phyloP scores from a whole-genome alignment of 2,113 vertebrate genomes.

The Phylloscopus trochiloides region DNA sequence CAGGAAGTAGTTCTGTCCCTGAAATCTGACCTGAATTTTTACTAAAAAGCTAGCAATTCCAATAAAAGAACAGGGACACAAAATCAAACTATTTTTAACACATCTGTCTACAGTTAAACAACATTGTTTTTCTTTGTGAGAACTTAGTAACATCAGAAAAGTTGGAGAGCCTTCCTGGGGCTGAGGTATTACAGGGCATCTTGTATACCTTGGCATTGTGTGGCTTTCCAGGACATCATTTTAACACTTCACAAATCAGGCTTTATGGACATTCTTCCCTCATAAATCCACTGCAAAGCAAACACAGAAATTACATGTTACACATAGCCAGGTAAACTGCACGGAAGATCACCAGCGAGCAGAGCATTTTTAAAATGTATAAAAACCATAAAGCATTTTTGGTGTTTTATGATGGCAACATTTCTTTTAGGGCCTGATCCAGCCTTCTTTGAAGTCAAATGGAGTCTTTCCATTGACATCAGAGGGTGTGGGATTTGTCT shows the following conservation, averaged over 20 bases:
- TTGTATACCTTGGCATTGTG: constrained; percentile 54
- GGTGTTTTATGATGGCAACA: constrained; percentile 18
- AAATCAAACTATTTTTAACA: not conserved
- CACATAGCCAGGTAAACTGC: constrained; percentile 27
- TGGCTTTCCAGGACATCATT: constrained; percentile 49
- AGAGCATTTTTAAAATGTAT: not conserved
- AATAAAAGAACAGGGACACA: not conserved
- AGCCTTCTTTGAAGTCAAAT: constrained; percentile 43
- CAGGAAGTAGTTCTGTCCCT: not conserved
- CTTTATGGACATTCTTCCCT: constrained; percentile 46
- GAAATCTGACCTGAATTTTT: not conserved
- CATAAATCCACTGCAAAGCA: constrained; percentile 28
- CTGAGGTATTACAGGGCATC: constrained; percentile 43
- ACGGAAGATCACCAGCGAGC: not conserved
- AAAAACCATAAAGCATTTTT: constrained; percentile 3
- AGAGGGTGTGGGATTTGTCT: constrained; percentile 63
- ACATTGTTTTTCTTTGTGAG: constrained; percentile 28
- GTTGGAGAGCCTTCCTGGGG: not conserved
- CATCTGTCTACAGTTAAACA: constrained; percentile 13
- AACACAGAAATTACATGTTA: not conserved
- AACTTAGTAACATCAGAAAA: constrained; percentile 31
- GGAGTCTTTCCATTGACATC: constrained; percentile 60
- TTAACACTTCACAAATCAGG: constrained; percentile 66
- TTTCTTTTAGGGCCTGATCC: constrained; percentile 41
- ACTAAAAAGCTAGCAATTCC: not conserved